Percentiles rank a stretch among this genome's conserved stretches.
phyloP scores from a whole-genome alignment of 1,140 invertebrate genomes.

The Teleogryllus occipitalis region DNA sequence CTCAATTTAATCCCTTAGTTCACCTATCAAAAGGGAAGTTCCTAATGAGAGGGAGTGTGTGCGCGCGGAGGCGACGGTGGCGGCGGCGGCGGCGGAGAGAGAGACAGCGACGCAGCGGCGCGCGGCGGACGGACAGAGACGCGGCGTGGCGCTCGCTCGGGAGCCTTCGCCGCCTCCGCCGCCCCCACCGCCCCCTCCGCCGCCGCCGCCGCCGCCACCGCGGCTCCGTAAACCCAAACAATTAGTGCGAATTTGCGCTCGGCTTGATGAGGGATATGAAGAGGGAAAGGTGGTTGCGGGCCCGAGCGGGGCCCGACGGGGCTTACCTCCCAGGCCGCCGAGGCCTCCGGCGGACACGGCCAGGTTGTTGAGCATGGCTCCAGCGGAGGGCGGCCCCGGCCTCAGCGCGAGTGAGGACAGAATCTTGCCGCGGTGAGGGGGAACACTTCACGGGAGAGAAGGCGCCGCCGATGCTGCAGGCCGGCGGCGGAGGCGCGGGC shows the following conservation, averaged over 20 bases:
- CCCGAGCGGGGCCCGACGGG: background rate
- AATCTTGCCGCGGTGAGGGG: slow-evolving; percentile 28
- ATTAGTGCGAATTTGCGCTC: slow-evolving; percentile 21
- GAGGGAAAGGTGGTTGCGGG: background rate
- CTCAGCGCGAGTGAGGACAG: slow-evolving; percentile 29
- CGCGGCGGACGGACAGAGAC: too few species aligned
- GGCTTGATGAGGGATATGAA: slow-evolving; percentile 12
- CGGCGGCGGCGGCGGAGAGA: background rate
- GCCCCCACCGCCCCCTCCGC: too few species aligned
- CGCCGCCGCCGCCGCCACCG: background rate
- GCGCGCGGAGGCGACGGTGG: slow-evolving; percentile 13
- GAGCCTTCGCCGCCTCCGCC: too few species aligned
- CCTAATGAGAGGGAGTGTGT: slow-evolving; percentile 20
- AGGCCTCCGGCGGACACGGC: slow-evolving; percentile 14
- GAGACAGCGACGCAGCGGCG: background rate
- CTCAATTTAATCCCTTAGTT: slow-evolving; percentile 23
- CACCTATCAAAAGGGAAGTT: slow-evolving; percentile 21
- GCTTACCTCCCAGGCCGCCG: slow-evolving; percentile 16
- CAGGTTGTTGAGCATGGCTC: slow-evolving; percentile 13
- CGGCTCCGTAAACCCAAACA: slow-evolving; percentile 15
- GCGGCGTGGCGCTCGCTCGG: too few species aligned
- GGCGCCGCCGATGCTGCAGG: background rate
- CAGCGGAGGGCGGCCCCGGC: slow-evolving; percentile 25
- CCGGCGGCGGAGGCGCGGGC: slow-evolving; percentile 22
- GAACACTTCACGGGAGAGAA: too few species aligned